phyloP scores from a whole-genome alignment of 2,797 vertebrate species.

The Ctenochaetus hawaiiensis region DNA sequence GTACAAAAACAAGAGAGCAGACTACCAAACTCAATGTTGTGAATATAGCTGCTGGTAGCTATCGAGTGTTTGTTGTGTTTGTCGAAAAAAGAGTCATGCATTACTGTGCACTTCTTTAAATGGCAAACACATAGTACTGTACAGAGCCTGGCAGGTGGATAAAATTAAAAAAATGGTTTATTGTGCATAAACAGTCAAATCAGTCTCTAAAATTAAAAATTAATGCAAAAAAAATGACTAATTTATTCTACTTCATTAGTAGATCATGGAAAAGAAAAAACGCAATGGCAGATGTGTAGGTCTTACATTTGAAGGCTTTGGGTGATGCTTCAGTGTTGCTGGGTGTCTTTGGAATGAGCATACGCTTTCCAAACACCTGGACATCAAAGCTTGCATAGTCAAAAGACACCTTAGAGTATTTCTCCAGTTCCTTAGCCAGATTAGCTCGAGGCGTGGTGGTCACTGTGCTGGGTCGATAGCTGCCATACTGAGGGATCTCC shows the following conservation, averaged over 20 bases:
- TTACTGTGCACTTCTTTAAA: not conserved
- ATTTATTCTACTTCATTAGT: not conserved
- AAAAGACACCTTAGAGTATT: constrained; percentile 99
- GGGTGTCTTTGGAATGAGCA: constrained; percentile 98
- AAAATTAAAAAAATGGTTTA: not conserved
- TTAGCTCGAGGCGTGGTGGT: constrained; percentile 95
- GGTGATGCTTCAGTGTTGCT: constrained; percentile 94
- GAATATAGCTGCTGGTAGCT: constrained; percentile 2
- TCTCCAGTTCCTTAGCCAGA: constrained; percentile 99
- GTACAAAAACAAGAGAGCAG: not conserved
- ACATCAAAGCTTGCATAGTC: constrained; percentile 99
- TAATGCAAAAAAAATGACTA: not conserved
- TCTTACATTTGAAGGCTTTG: constrained; percentile 99
- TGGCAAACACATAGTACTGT: not conserved
- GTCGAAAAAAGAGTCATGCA: no score
- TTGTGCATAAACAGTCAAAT: no score
- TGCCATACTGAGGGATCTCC: constrained; percentile 97
- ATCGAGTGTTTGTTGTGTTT: not conserved
- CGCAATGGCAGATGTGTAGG: not conserved
- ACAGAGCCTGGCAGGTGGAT: not conserved
- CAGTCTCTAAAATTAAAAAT: not conserved
- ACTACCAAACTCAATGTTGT: not conserved
- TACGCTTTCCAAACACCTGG: constrained; percentile 99
- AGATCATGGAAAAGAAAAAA: not conserved
- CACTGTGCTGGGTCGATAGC: constrained; percentile 92